phyloP scores from a whole-genome alignment of 2,888 invertebrate species.

The Rhagonycha lutea region DNA sequence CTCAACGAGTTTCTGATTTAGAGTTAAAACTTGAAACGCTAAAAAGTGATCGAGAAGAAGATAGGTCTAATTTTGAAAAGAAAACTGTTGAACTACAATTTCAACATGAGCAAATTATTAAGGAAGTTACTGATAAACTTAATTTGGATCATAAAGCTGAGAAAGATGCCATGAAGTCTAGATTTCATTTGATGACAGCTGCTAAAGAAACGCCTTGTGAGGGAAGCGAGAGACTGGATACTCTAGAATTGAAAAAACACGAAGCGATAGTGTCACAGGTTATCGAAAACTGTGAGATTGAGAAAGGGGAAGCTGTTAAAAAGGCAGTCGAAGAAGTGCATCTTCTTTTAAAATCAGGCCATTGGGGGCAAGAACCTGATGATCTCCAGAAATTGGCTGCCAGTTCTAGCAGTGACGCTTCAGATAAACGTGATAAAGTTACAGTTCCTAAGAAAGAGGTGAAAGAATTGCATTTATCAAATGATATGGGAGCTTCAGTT shows the following conservation, averaged over 20 bases:
- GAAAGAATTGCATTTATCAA: not conserved
- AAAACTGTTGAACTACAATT: slow-evolving; percentile 57
- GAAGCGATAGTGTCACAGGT: slow-evolving; percentile 71
- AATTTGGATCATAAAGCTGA: slow-evolving; percentile 76
- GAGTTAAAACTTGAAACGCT: slow-evolving; percentile 43
- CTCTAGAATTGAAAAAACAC: slow-evolving; percentile 61
- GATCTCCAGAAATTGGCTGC: not conserved
- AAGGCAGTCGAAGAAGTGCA: slow-evolving; percentile 62
- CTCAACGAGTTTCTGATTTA: slow-evolving; percentile 37
- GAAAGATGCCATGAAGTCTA: slow-evolving; percentile 74
- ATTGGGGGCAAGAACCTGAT: not conserved
- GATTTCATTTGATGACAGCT: slow-evolving; percentile 72
- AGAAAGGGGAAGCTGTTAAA: slow-evolving; percentile 59
- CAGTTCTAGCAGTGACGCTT: not conserved
- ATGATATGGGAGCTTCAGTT: slow-evolving; percentile 61
- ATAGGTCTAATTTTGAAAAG: slow-evolving; percentile 51
- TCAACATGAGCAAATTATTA: slow-evolving; percentile 57
- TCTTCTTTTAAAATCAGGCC: not conserved
- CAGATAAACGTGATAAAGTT: not conserved
- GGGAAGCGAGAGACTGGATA: slow-evolving; percentile 65
- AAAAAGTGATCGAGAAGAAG: slow-evolving; percentile 47
- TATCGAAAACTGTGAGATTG: slow-evolving; percentile 67
- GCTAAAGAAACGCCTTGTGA: slow-evolving; percentile 71
- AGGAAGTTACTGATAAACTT: slow-evolving; percentile 71
- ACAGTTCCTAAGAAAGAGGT: not conserved